Evolutionary conservation across 1,140 invertebrate genomes (phyloP).

Genomic region (Ectropis grisescens): DNA sequence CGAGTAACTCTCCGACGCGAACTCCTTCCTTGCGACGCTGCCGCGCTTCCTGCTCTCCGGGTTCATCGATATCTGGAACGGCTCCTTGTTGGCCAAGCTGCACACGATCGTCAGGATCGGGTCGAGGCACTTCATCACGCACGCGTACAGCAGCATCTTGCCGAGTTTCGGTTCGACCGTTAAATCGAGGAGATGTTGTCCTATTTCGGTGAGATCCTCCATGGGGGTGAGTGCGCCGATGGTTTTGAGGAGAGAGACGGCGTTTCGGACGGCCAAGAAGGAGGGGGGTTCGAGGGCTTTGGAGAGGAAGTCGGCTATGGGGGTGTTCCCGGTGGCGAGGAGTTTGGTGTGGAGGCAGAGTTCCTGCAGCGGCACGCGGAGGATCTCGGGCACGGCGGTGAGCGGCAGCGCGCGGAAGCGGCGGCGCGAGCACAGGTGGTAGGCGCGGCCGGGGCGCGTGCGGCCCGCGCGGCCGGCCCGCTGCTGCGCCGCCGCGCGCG

Average conservation of each 20-base stretch:
- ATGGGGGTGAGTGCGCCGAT: slow-evolving; percentile 87
- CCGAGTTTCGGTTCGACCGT: slow-evolving; percentile 92
- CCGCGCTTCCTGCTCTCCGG: slow-evolving; percentile 77
- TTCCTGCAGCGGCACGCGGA: slow-evolving; percentile 83
- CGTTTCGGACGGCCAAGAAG: slow-evolving; percentile 79
- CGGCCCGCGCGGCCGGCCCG: slow-evolving; percentile 88
- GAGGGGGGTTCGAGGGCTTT: slow-evolving; percentile 89
- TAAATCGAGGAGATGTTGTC: slow-evolving; percentile 87
- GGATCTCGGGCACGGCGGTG: slow-evolving; percentile 81
- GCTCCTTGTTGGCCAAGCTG: slow-evolving; percentile 86
- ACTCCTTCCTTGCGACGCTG: slow-evolving; percentile 74
- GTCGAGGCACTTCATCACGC: slow-evolving; percentile 94
- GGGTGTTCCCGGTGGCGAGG: slow-evolving; percentile 80
- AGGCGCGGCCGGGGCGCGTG: slow-evolving; percentile 84
- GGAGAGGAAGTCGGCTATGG: slow-evolving; percentile 86
- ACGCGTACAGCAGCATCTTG: slow-evolving; percentile 92
- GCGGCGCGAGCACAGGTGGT: slow-evolving; percentile 81
- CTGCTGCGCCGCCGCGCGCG: slow-evolving; percentile 83
- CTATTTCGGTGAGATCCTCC: slow-evolving; percentile 86
- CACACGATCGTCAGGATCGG: slow-evolving; percentile 95
- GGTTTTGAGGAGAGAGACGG: slow-evolving; percentile 83
- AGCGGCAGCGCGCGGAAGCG: slow-evolving; percentile 77
- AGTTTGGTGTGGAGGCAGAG: slow-evolving; percentile 94
- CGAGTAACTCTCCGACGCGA: slow-evolving; percentile 84
- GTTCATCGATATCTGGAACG: slow-evolving; percentile 82